These are phyloP conservation scores for Dicaeum eximium DNA, from an alignment of 2,113 vertebrate genomes.

Conservation along the genomic window DNA sequence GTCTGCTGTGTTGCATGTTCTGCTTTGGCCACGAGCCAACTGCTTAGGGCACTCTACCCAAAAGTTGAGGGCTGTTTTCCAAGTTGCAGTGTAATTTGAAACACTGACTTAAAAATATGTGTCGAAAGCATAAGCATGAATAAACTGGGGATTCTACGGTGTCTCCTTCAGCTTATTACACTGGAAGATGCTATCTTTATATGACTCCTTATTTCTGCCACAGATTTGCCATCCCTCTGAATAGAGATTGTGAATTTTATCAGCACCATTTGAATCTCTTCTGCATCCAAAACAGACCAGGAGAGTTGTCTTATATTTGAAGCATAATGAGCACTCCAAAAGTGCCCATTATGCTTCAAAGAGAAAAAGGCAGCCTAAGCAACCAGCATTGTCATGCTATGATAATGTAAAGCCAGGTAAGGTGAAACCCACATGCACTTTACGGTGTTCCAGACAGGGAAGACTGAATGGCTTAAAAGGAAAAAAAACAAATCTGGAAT, in stretches of 20 bases:
- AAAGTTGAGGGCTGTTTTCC: neutral
- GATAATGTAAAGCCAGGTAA: neutral
- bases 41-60: neutral
- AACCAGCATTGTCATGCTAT: neutral
- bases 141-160: neutral
- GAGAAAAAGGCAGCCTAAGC: neutral
- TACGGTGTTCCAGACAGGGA: neutral
- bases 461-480: neutral
- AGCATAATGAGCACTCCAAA: neutral
- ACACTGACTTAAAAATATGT: neutral
- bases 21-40: neutral
- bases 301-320: neutral
- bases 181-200: neutral
- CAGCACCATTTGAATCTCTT: neutral
- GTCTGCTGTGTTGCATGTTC: rapidly evolving
- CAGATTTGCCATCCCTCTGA: neutral
- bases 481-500: neutral
- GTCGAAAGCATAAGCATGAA: neutral
- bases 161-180: neutral
- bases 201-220: neutral
- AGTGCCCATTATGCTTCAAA: neutral
- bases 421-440: neutral
- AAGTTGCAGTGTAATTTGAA: neutral
- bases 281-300: neutral
- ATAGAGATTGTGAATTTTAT: neutral